Evolutionary conservation across 2,113 vertebrate species (phyloP).

Genomic region (Microtus oregoni): DNA sequence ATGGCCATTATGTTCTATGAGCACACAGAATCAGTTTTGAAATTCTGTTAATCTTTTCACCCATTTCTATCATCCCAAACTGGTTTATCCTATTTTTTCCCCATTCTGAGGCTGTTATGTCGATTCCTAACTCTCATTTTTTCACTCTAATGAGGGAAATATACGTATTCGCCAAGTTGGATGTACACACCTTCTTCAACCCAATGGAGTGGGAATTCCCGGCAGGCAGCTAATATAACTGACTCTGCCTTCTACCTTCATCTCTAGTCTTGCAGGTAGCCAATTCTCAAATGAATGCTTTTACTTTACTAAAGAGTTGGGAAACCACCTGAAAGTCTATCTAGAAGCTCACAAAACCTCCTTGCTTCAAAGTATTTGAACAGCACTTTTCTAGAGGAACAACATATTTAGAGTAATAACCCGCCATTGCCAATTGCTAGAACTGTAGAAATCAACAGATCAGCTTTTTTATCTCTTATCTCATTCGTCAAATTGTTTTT

Average conservation of each 20-base stretch:
- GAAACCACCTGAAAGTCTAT: conserved; percentile 41
- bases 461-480: background rate
- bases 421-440: background rate
- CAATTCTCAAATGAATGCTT: background rate
- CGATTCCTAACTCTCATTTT: background rate
- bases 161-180: background rate
- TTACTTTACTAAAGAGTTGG: background rate
- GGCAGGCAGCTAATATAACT: background rate
- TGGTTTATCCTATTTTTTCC: background rate
- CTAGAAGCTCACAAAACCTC: conserved; percentile 39
- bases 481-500: conserved; percentile 10
- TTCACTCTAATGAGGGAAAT: conserved; percentile 11
- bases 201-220: background rate
- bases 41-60: background rate
- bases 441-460: background rate
- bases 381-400: background rate
- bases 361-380: conserved; percentile 22
- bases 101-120: too few species aligned
- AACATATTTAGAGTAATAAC: conserved; percentile 3
- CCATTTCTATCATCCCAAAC: conserved; percentile 17
- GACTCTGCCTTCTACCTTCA: background rate
- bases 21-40: background rate
- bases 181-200: background rate
- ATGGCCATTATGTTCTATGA: background rate
- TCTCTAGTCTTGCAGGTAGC: background rate